Percentiles rank a stretch among this genome's conserved stretches.
These are phyloP conservation scores for Ellobius talpinus DNA, from an alignment of 2,113 vertebrate genomes.

Conservation along the genomic window DNA sequence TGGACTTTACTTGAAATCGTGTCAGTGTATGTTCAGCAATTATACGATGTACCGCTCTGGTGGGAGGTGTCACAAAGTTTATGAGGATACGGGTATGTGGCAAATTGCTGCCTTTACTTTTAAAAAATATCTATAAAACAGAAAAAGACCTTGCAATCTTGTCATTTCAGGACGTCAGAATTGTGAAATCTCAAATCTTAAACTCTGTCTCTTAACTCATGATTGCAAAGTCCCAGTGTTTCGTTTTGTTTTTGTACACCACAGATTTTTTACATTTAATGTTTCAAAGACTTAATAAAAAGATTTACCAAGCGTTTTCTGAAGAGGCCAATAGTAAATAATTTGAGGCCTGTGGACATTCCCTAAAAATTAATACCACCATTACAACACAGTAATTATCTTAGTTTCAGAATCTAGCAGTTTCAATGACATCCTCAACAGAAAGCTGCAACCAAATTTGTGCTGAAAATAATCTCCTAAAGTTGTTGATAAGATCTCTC, in stretches of 20 bases:
- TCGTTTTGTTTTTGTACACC: not conserved
- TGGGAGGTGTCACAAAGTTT: not conserved
- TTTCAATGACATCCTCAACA: not conserved
- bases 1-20: not conserved
- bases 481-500: not conserved
- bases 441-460: not conserved
- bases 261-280: not conserved
- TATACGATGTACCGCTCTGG: not conserved
- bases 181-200: not conserved
- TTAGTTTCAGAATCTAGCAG: not conserved
- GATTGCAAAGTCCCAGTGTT: not conserved
- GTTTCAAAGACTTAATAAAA: conserved; percentile 15
- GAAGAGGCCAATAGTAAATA: conserved; percentile 31
- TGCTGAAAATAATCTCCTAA: not conserved
- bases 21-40: not conserved
- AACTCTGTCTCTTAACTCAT: not conserved
- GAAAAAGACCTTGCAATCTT: not conserved
- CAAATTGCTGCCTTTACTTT: not conserved
- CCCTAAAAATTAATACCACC: not conserved
- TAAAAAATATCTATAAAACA: not conserved
- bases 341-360: not conserved
- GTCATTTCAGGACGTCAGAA: not conserved
- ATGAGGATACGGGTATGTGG: not conserved
- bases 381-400: not conserved
- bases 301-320: not conserved